Percentiles rank a stretch among this genome's conserved stretches.
These are phyloP conservation scores for Diarsia brunnea DNA, from an alignment of 2,888 invertebrate genomes.

Conservation along the genomic window DNA sequence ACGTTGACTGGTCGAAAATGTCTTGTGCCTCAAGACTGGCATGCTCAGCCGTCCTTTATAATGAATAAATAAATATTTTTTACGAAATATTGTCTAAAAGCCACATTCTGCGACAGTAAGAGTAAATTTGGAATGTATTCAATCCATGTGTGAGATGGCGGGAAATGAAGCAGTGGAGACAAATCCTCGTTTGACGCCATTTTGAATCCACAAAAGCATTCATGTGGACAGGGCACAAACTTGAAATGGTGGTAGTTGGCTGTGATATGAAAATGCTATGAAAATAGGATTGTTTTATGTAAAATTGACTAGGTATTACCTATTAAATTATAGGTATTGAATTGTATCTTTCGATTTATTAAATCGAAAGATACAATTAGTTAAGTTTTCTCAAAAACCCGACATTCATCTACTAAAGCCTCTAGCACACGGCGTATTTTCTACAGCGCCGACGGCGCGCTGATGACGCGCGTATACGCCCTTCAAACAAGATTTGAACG, in stretches of 20 bases:
- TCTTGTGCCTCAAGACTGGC: no score
- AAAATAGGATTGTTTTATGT: neutral
- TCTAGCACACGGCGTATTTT: no score
- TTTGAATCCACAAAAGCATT: constrained; percentile 22
- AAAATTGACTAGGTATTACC: neutral
- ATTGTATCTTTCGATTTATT: no score
- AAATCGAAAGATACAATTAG: neutral
- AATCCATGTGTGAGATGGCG: constrained; percentile 16
- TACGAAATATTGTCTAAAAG: neutral
- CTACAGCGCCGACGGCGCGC: no score
- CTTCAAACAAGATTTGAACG: no score
- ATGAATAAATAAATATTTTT: neutral
- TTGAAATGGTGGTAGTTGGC: neutral
- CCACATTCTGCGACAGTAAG: neutral
- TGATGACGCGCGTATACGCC: no score
- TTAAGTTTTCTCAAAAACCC: neutral
- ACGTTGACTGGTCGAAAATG: neutral
- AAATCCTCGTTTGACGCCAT: constrained; percentile 6
- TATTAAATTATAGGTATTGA: no score
- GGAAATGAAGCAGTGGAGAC: constrained; percentile 7
- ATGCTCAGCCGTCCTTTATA: neutral
- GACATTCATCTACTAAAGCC: no score
- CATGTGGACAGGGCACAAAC: neutral
- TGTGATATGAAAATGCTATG: neutral
- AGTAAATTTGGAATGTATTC: constrained; percentile 9